phyloP scores from a whole-genome alignment of 2,113 vertebrate genomes.

The Rhinoptilus africanus region DNA sequence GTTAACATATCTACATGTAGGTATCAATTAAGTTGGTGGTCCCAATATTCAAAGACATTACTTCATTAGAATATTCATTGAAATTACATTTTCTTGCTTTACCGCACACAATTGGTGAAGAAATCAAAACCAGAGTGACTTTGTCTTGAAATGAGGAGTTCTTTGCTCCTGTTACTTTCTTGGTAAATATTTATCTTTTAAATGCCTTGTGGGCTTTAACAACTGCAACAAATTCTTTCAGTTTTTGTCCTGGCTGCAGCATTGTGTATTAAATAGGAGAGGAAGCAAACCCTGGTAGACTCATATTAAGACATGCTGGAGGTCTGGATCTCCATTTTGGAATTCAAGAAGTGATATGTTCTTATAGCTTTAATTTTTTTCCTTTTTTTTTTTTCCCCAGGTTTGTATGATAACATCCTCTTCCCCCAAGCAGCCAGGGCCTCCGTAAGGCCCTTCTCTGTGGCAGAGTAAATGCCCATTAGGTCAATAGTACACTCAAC shows the following conservation, averaged over 20 bases:
- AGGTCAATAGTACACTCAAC: fast-evolving
- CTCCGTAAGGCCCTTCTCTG: too few species aligned
- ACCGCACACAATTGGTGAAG: neutral
- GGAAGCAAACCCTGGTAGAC: neutral
- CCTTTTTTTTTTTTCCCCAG: neutral
- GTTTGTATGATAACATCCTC: neutral
- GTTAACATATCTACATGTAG: fast-evolving
- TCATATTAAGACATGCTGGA: neutral
- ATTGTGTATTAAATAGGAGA: fast-evolving
- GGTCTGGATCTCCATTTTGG: neutral
- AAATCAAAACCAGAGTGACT: neutral
- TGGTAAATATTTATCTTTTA: neutral
- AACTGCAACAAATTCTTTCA: neutral
- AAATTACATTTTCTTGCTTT: neutral
- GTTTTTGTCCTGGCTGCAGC: neutral
- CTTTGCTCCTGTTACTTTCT: neutral
- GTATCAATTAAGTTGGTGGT: fast-evolving
- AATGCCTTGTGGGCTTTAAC: neutral
- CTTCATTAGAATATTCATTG: neutral
- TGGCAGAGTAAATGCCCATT: fast-evolving
- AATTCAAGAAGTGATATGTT: neutral
- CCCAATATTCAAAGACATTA: neutral
- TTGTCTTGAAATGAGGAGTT: neutral
- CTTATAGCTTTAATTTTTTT: too few species aligned
- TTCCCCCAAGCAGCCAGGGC: neutral